Conservation (phyloP, 1,140 invertebrate genomes). For the Nebria ingens region DNA sequence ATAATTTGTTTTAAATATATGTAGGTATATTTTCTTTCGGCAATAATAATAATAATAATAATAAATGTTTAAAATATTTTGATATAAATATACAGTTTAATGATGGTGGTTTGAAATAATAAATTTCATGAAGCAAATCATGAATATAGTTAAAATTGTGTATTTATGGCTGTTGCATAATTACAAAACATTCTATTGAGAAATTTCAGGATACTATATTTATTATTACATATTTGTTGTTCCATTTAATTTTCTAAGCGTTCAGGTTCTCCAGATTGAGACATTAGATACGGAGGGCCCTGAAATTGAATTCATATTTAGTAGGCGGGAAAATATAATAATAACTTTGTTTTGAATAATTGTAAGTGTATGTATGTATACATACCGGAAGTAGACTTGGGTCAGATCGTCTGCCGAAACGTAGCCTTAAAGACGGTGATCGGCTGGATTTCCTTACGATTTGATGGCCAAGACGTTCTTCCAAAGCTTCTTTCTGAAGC, state of each 20-base stretch:
- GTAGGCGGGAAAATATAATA: background rate
- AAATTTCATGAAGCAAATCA: no score
- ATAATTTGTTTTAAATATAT: no score
- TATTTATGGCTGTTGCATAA: no score
- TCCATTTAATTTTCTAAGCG: constrained; percentile 6
- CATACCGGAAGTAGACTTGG: constrained; percentile 40
- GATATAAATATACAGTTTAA: no score
- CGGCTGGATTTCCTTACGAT: constrained; percentile 60
- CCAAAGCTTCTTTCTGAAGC: constrained; percentile 45
- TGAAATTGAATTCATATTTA: background rate
- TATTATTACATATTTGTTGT: no score
- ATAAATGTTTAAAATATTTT: no score
- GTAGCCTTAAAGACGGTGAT: constrained; percentile 53
- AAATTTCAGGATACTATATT: no score
- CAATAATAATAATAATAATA: no score
- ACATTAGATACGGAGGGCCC: background rate
- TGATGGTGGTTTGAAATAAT: no score
- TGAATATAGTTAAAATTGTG: no score
- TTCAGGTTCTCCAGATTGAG: background rate
- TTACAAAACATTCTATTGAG: no score
- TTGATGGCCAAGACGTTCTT: constrained; percentile 40
- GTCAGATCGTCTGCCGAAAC: constrained; percentile 60
- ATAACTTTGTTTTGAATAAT: background rate
- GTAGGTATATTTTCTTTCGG: no score
- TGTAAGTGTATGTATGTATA: background rate